A percentile compares a stretch with the other conserved stretches of the same genome.
Evolutionary conservation across 2,888 invertebrate genomes (phyloP).

Genomic region (Drosophila testacea): DNA sequence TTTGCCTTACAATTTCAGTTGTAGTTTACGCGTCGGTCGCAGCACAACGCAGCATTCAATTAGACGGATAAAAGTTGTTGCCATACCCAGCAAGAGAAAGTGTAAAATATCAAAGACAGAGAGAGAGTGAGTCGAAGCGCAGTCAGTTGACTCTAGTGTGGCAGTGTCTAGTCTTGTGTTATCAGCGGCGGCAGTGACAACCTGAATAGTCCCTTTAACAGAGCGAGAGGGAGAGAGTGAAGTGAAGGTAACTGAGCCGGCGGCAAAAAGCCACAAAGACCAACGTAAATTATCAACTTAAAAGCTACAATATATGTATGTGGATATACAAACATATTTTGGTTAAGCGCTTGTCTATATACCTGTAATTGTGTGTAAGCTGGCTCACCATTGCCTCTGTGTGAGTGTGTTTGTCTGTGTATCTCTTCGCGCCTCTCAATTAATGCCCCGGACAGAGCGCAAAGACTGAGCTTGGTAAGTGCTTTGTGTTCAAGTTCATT

Average conservation of each 20-base stretch:
- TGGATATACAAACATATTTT: slow-evolving; percentile 37
- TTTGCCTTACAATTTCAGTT: slow-evolving; percentile 58
- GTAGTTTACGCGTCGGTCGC: slow-evolving; percentile 80
- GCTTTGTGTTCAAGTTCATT: slow-evolving; percentile 10
- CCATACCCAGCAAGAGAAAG: slow-evolving; percentile 25
- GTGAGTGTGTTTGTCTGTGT: slow-evolving; percentile 24
- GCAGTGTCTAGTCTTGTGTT: slow-evolving; percentile 64
- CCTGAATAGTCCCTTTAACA: slow-evolving; percentile 43
- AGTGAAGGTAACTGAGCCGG: slow-evolving; percentile 62
- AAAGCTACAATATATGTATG: slow-evolving; percentile 23
- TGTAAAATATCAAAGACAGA: slow-evolving; percentile 17
- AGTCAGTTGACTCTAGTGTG: slow-evolving; percentile 46
- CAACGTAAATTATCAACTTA: slow-evolving; percentile 64
- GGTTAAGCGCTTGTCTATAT: slow-evolving; percentile 37
- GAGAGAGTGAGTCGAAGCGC: slow-evolving; percentile 43
- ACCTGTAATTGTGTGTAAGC: slow-evolving; percentile 21
- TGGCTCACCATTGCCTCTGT: slow-evolving; percentile 18
- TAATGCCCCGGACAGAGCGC: slow-evolving; percentile 32
- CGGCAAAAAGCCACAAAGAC: slow-evolving; percentile 50
- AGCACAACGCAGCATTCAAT: slow-evolving; percentile 61
- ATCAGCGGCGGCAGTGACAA: slow-evolving; percentile 64
- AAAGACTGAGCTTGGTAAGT: slow-evolving; percentile 38
- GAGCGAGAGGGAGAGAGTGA: slow-evolving; percentile 3
- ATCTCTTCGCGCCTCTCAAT: slow-evolving; percentile 53
- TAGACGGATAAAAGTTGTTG: slow-evolving; percentile 26